These are phyloP conservation scores for Procapra przewalskii DNA, from an alignment of 2,113 vertebrate genomes.

Conservation along the genomic window DNA sequence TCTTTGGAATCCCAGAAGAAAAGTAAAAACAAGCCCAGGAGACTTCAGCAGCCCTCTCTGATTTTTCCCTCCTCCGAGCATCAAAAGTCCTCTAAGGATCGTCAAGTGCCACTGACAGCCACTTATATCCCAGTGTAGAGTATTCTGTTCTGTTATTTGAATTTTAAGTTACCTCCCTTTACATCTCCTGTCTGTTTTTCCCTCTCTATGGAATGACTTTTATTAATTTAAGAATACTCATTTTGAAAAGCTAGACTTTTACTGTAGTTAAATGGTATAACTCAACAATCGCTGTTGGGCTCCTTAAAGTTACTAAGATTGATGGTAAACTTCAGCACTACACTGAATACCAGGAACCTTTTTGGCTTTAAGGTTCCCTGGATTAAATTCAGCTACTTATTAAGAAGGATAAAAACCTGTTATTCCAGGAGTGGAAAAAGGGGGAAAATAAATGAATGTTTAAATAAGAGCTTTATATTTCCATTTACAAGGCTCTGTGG, in stretches of 20 bases:
- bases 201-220: neutral
- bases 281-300: neutral
- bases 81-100: neutral
- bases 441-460: slow-evolving; percentile 32
- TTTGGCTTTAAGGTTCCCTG: neutral
- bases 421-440: slow-evolving; percentile 46
- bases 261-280: neutral
- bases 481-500: slow-evolving; percentile 68
- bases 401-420: slow-evolving; percentile 27
- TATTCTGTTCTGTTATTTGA: neutral
- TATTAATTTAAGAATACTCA: slow-evolving; percentile 1
- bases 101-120: neutral
- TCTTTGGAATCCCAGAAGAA: neutral
- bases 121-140: neutral
- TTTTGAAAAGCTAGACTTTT: neutral
- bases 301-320: neutral
- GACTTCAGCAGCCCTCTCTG: neutral
- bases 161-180: neutral
- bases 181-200: neutral
- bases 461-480: slow-evolving; percentile 67
- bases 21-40: neutral
- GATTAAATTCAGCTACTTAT: slow-evolving; percentile 27
- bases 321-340: neutral
- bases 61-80: neutral
- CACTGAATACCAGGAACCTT: neutral